Evolutionary conservation across 2,113 vertebrate genomes (phyloP), one percentile per base, ranked within the genome.

Genomic region (Halcyon malimbica): DNA sequence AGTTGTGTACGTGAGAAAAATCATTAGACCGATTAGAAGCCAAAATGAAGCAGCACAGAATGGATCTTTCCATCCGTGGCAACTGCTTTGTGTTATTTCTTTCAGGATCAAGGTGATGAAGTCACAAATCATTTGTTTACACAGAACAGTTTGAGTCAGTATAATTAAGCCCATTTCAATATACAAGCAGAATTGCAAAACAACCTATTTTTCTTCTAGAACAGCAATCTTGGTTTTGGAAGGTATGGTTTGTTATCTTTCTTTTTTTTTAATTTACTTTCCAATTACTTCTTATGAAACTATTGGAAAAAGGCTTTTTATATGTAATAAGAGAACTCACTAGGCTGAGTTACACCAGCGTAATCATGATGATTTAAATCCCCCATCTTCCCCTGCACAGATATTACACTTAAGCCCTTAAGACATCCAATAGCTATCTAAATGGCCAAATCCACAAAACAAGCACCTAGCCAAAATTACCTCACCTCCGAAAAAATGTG

Each of bases 271-370:
- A 73, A 84, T 3, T 2, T 54, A 67, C 7, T 94, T 89, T 93
- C 75, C 78, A 96, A 96, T 96, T 79, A 89, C 89, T 84, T 87
- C 78, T 90, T 96, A 94, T 28, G 74, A 95, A 96, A 91, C 89
- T 71, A 79, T 3, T 68, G 57, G 65, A 51, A 93, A 95, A 89
- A 78, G n/a, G 69, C 44, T 91, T 87, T 97, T 94, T 64, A 21
- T 93, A 87, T 82, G 77, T 95, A 95, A 84, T 57, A 96, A 89
- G 81, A 95, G 78, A 95, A 89, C 20, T 84, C 53, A 76, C 51
- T 19, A 79, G 35, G 57, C 74, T 85, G 89, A 81, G 86, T 89
- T 94, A 79, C 11, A 89, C 42, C 70, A 70, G 24, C 63, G 84
- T 68, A 87, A 96, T 68, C 89, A 89, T 35, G 23, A 76, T 44